Base-by-base conservation (phyloP, 1,140 invertebrate species). In the Lepidurus arcticus region DNA sequence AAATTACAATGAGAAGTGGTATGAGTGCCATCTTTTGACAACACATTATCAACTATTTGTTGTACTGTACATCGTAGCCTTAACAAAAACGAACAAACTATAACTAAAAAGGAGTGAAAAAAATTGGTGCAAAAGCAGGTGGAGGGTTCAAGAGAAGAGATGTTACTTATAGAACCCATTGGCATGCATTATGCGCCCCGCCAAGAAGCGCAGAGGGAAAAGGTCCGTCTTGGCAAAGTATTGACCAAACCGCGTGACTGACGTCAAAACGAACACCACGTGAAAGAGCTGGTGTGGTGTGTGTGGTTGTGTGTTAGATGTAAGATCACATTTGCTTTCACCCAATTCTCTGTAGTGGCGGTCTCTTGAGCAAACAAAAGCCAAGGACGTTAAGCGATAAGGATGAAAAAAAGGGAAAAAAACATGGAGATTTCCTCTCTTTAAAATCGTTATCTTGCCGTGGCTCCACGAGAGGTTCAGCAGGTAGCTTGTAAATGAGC, bases 211-310 rank as follows among this genome's bases (percentile, higher is more conserved):
- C 21, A 65, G 53, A 21, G 53, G n/a, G 53, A 65, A 16, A 65
- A 65, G 2, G 53, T 65, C 53, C 53, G 53, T 65, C 53, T 65
- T 65, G 53, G 53, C 53, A 65, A 21, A 65, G 53, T 65, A 65
- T 65, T 65, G 53, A 65, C 53, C 53, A 65, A 65, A 65, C 53
- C 53, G 53, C 53, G 13, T 65, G 53, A 65, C 53, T 65, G 53
- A 65, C 53, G 53, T 65, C 53, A 65, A 65, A 65, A 65, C 53
- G 53, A 65, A 16, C 53, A 65, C 53, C 53, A 65, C 53, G 53
- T 65, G 53, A 65, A 21, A 65, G 21, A 65, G 53, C n/a, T 65
- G 53, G 53, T 65, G 53, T 65, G 2, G 53, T 65, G 53, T n/a
- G 53, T n/a, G 21, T n/a, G 53, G 16, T 65, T 13, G 53, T 65